A percentile compares a stretch with the other conserved stretches of the same genome.
Conservation (phyloP, 2,888 invertebrate genomes). For the Apeira syringaria region DNA sequence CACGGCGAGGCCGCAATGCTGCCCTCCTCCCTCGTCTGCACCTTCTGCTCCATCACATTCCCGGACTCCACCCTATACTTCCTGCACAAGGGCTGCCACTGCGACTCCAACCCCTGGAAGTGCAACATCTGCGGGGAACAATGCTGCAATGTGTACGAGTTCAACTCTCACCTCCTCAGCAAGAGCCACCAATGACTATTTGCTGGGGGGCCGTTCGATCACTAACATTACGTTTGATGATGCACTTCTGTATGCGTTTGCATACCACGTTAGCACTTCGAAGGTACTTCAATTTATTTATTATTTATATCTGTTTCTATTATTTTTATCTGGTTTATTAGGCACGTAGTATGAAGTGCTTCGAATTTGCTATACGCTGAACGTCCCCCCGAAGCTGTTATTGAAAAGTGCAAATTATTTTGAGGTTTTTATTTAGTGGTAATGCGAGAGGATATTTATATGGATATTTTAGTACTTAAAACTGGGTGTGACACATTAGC, state of each 20-base stretch:
- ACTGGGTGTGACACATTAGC: conserved; percentile 53
- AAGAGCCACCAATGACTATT: conserved; percentile 93
- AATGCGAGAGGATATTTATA: conserved; percentile 72
- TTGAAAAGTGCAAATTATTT: conserved; percentile 77
- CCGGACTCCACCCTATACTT: conserved; percentile 98
- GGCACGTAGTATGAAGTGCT: conserved; percentile 59
- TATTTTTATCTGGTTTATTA: conserved; percentile 22
- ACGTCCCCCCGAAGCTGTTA: conserved; percentile 80
- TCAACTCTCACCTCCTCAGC: conserved; percentile 97
- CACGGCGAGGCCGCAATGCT: conserved; percentile 83
- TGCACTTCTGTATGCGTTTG: conserved; percentile 57
- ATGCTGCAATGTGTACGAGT: conserved; percentile 97
- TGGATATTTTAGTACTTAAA: conserved; percentile 77
- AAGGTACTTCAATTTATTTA: conserved; percentile 54
- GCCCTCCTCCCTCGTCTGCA: conserved; percentile 88
- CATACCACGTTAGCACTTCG: conserved; percentile 70
- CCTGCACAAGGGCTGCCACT: conserved; percentile 98
- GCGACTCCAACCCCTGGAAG: conserved; percentile 97
- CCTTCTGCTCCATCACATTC: conserved; percentile 96
- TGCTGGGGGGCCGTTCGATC: conserved; percentile 77
- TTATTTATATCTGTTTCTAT: conserved; percentile 32
- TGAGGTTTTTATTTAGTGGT: conserved; percentile 63
- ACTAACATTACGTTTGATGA: conserved; percentile 56
- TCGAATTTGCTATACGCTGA: conserved; percentile 73
- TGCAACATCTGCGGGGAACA: conserved; percentile 98